Evolutionary conservation across 2,797 vertebrate species (phyloP), one percentile per base, ranked within the genome.

Genomic region (Anguilla obscura): DNA sequence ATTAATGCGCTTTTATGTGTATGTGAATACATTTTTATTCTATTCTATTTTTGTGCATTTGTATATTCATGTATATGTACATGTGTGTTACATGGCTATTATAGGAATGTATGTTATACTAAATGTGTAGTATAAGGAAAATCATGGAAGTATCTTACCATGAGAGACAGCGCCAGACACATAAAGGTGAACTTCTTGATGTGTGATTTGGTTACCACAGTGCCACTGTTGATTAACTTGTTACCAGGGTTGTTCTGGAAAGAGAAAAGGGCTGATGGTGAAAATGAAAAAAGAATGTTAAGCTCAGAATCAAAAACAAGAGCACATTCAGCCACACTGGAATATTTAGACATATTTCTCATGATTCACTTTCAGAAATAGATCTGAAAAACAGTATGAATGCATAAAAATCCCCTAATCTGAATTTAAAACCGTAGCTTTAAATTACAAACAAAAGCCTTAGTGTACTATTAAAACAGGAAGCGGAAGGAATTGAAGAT

Each of bases 141-240:
- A 45, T 36, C 0, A 12, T 48, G 21, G 2, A 21, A 58, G 8
- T 6, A 18, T 89, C 98, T 98, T 97, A 99, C 99, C 97, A 96
- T 98, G 93, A 99, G 94, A 0, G 99, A 99, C n/a, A 99, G 88
- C 0, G 96, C 96, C 96, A 99, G 95, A 93, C 99, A 99, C 95
- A 97, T 96, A 83, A 97, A 97, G 18, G 97, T 99, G 95, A 99
- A 99, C 96, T 96, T 99, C 94, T 99, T 99, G 93, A 99, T 99
- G 85, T 99, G 97, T 0, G 96, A 93, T 0, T 98, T 96, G n/a
- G 96, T 97, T 92, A 99, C 96, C 0, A 96, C 94, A 91, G 89
- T 95, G 92, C 92, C 95, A 0, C 93, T 94, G 92, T 90, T 96
- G 86, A 95, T 96, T 93, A 98, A 10, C 94, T 98, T 99, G 96